Evolutionary conservation across 2,113 vertebrate genomes (phyloP).

Genomic region (Chaenocephalus aceratus): DNA sequence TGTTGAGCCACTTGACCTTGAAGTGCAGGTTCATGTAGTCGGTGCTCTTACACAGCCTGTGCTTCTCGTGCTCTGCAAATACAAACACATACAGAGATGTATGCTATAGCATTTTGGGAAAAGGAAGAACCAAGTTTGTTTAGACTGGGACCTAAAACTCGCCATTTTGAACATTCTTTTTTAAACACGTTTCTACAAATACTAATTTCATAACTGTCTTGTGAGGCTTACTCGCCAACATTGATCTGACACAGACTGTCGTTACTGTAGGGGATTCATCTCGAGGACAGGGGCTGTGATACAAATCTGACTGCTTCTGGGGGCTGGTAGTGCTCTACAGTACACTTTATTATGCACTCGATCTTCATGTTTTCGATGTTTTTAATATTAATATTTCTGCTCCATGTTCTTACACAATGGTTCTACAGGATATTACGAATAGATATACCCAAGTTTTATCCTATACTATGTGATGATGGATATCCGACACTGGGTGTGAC

Average conservation of each 20-base stretch:
- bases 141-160: neutral
- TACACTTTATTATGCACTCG: neutral
- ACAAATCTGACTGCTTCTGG: slow-evolving; percentile 13
- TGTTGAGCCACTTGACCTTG: slow-evolving; percentile 99
- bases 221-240: no score
- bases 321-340: slow-evolving; percentile 6
- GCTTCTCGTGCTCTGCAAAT: slow-evolving; percentile 93
- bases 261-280: slow-evolving; percentile 38
- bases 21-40: slow-evolving; percentile 99
- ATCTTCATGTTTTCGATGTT: no score
- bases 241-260: neutral
- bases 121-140: neutral
- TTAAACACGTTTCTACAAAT: no score
- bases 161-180: neutral
- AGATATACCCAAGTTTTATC: neutral
- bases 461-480: neutral
- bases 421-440: neutral
- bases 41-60: slow-evolving; percentile 94
- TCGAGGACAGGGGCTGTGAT: slow-evolving; percentile 44
- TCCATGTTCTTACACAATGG: no score
- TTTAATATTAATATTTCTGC: no score
- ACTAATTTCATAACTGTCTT: no score
- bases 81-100: slow-evolving; percentile 17
- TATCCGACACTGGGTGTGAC: neutral
- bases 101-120: neutral